Conservation (phyloP, 2,113 vertebrate species). For the Callospermophilus lateralis region DNA sequence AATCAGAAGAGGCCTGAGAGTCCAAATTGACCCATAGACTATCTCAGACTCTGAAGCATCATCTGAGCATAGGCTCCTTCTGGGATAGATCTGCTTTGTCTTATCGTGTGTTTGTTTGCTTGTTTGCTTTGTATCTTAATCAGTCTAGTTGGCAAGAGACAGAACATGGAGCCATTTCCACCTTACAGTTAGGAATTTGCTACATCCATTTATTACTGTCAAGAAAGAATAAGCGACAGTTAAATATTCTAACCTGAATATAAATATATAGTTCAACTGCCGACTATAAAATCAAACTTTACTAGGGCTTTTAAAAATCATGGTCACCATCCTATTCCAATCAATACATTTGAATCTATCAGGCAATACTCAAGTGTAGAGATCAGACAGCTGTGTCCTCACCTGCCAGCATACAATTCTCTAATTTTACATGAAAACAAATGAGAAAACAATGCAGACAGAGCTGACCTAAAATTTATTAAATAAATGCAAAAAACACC, state of each 20-base stretch:
- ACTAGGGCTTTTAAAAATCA: not conserved
- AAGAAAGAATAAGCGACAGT: conserved; percentile 43
- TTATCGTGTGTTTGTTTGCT: not conserved
- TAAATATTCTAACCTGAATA: not conserved
- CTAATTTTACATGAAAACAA: conserved; percentile 45
- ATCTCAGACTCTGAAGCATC: not conserved
- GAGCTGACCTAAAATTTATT: not conserved
- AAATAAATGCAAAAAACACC: conserved; percentile 42
- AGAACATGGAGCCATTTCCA: not conserved
- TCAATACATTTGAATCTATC: not conserved
- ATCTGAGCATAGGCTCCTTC: not conserved
- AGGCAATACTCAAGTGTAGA: not conserved
- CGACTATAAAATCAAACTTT: not conserved
- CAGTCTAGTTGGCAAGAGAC: not conserved
- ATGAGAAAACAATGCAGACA: not conserved
- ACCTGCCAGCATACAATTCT: not conserved
- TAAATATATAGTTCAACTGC: not conserved
- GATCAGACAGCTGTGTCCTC: not conserved
- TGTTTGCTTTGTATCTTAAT: not conserved
- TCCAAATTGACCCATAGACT: not conserved
- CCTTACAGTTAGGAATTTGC: not conserved
- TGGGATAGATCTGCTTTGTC: not conserved
- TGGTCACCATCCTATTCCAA: not conserved
- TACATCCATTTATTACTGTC: conserved; percentile 25
- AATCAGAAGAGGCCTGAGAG: not conserved